Evolutionary conservation across 2,113 vertebrate species (phyloP).

Genomic region (Phoenicopterus ruber): DNA sequence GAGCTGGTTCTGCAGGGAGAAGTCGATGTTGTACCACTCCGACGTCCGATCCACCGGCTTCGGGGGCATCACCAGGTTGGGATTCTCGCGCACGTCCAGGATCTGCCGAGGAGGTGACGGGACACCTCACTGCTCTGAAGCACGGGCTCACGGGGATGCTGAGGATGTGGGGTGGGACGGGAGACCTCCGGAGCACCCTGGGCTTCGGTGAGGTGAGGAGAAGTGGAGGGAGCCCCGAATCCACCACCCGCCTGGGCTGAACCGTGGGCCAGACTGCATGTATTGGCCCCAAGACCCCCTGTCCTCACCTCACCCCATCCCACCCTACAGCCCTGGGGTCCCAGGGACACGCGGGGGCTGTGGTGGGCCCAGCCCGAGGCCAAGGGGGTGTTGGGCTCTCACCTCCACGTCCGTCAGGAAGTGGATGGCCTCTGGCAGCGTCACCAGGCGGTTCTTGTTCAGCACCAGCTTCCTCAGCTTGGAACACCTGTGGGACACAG

Average conservation of each 20-base stretch:
- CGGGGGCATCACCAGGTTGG: slow-evolving; percentile 94
- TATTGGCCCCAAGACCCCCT: not conserved
- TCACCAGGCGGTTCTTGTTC: slow-evolving; percentile 96
- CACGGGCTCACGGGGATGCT: fast-evolving
- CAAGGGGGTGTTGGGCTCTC: not conserved
- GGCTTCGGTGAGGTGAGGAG: not conserved
- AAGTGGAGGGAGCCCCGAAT: fast-evolving
- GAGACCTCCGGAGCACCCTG: fast-evolving
- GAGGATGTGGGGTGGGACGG: not conserved
- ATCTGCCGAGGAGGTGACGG: slow-evolving; percentile 68
- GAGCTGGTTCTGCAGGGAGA: slow-evolving; percentile 96
- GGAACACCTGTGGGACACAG: slow-evolving; percentile 78
- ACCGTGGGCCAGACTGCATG: fast-evolving
- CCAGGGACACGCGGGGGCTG: not conserved
- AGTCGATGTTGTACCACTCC: slow-evolving; percentile 98
- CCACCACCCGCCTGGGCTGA: not conserved
- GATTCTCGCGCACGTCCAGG: slow-evolving; percentile 94
- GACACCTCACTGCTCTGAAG: not conserved
- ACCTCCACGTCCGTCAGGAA: slow-evolving; percentile 91
- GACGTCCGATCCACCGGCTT: slow-evolving; percentile 86
- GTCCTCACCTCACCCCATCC: not conserved
- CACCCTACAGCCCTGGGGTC: not conserved
- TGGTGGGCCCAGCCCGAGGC: not conserved
- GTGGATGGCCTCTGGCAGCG: slow-evolving; percentile 91
- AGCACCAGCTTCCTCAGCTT: slow-evolving; percentile 93